A percentile compares a stretch with the other conserved stretches of the same genome.
Evolutionary conservation across 1,140 invertebrate species (phyloP).

Genomic region (Thrips palmi): DNA sequence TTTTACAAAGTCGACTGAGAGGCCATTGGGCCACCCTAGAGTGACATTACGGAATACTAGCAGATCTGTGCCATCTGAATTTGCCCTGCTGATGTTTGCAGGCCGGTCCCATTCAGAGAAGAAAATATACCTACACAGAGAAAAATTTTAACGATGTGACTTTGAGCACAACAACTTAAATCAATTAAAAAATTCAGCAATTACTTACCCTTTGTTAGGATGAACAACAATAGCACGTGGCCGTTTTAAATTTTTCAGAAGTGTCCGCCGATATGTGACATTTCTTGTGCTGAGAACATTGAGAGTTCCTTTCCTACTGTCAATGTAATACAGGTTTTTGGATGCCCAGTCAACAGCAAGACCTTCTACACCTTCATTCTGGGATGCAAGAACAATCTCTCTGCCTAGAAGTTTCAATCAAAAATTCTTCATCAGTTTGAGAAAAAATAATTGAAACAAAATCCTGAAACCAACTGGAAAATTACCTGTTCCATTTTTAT

Average conservation of each 20-base stretch:
- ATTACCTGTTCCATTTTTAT: conserved; percentile 63
- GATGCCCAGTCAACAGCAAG: conserved; percentile 93
- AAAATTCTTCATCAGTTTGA: neutral
- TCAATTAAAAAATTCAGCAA: neutral
- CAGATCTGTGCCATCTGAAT: conserved; percentile 70
- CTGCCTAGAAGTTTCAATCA: too few relatives aligned
- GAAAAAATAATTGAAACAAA: conserved; percentile 5
- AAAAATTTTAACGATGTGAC: conserved; percentile 6
- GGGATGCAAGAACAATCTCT: conserved; percentile 84
- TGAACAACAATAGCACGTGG: conserved; percentile 91
- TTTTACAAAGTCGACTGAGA: conserved; percentile 76
- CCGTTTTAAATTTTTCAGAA: conserved; percentile 75
- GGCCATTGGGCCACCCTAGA: conserved; percentile 88
- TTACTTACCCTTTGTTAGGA: conserved; percentile 63
- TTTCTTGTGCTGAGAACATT: conserved; percentile 82
- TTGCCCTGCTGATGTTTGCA: conserved; percentile 82
- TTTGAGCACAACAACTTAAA: conserved; percentile 5
- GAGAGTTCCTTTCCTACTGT: conserved; percentile 85
- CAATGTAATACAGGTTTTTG: conserved; percentile 96
- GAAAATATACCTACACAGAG: conserved; percentile 47
- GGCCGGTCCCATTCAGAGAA: conserved; percentile 94
- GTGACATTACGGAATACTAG: conserved; percentile 82
- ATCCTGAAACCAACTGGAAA: conserved; percentile 1
- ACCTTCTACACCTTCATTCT: conserved; percentile 95
- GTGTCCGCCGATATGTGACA: conserved; percentile 60